A percentile compares a stretch with the other conserved stretches of the same genome.
phyloP scores from a whole-genome alignment of 2,797 vertebrate species.

The Hybognathus amarus region DNA sequence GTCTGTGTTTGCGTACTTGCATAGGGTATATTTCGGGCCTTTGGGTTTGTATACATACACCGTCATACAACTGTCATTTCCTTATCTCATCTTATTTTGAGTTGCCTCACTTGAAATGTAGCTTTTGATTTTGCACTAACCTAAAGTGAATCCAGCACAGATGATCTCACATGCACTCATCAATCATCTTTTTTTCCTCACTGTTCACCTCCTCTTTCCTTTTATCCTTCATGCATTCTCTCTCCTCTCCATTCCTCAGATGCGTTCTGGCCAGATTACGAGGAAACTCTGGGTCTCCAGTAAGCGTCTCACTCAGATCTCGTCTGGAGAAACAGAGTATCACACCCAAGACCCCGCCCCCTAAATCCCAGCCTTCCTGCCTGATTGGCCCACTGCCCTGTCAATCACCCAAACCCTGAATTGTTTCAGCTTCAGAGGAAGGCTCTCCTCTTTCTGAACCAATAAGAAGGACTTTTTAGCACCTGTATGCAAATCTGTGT shows the following conservation, averaged over 20 bases:
- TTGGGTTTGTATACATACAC: conserved; percentile 6
- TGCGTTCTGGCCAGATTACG: conserved; percentile 93
- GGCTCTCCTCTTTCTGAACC: conserved; percentile 35
- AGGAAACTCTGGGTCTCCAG: conserved; percentile 97
- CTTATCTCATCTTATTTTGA: conserved; percentile 20
- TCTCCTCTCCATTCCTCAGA: conserved; percentile 81
- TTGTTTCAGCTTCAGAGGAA: conserved; percentile 44
- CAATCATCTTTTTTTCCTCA: conserved; percentile 65
- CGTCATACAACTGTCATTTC: not conserved
- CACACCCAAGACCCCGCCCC: conserved; percentile 80
- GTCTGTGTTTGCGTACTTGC: not conserved
- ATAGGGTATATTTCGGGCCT: not conserved
- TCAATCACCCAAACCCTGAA: conserved; percentile 61
- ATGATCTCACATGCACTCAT: conserved; percentile 70
- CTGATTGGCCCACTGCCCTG: conserved; percentile 67
- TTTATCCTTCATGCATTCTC: conserved; percentile 43
- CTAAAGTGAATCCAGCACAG: conserved; percentile 53
- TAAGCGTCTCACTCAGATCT: conserved; percentile 93
- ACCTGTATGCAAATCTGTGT: conserved; percentile 30
- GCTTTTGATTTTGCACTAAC: conserved; percentile 55
- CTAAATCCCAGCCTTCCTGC: conserved; percentile 55
- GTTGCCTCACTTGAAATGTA: conserved; percentile 39
- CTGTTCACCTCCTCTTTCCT: conserved; percentile 56
- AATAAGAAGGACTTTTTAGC: conserved; percentile 36
- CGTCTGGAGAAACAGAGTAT: conserved; percentile 94